Evolutionary conservation across 2,888 invertebrate species (phyloP).

Genomic region (Erynnis tages): DNA sequence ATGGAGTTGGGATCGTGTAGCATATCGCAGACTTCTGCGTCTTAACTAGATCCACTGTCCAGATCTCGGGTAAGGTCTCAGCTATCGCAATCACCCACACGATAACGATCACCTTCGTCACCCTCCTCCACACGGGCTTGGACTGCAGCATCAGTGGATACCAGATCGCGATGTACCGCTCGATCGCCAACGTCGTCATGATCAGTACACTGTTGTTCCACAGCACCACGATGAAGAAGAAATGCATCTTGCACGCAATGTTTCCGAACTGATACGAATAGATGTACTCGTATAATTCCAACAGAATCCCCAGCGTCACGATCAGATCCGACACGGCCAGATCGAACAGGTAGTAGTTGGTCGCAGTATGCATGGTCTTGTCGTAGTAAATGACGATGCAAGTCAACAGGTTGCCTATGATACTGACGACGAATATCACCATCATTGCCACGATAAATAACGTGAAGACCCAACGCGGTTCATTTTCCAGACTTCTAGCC

Average conservation of each 20-base stretch:
- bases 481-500: conserved; percentile 35
- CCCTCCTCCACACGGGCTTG: conserved; percentile 46
- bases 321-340: conserved; percentile 65
- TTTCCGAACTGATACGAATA: conserved; percentile 40
- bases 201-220: conserved; percentile 59
- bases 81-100: conserved; percentile 52
- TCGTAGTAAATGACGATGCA: conserved; percentile 65
- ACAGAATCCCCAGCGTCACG: conserved; percentile 52
- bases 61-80: conserved; percentile 51
- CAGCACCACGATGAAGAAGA: conserved; percentile 46
- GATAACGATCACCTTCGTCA: conserved; percentile 47
- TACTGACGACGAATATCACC: conserved; percentile 46
- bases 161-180: conserved; percentile 57
- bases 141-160: conserved; percentile 49
- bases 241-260: conserved; percentile 51
- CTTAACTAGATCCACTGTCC: conserved; percentile 46
- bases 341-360: conserved; percentile 66
- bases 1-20: conserved; percentile 46
- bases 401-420: conserved; percentile 62
- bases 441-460: conserved; percentile 36
- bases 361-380: conserved; percentile 64
- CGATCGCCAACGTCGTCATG: conserved; percentile 56
- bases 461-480: conserved; percentile 39
- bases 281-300: conserved; percentile 46
- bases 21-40: conserved; percentile 45